Evolutionary conservation across 2,113 vertebrate species (phyloP).

Genomic region (Rattus norvegicus): DNA sequence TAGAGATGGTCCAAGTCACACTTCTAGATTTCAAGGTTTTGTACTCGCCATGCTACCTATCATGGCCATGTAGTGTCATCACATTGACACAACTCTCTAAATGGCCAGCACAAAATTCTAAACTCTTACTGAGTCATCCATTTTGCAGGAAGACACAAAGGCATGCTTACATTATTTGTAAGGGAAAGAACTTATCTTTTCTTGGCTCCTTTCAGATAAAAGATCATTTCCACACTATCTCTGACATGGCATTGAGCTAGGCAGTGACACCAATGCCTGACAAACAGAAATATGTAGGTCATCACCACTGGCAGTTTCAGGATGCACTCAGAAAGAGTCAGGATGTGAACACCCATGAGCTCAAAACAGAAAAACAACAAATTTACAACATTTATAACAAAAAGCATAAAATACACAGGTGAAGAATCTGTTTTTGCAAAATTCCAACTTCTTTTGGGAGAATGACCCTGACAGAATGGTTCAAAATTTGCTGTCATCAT

Average conservation of each 20-base stretch:
- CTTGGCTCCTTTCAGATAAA: background rate
- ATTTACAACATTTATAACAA: background rate
- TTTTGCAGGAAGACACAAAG: background rate
- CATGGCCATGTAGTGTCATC: background rate
- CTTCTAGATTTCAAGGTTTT: background rate
- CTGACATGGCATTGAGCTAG: background rate
- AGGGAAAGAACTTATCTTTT: background rate
- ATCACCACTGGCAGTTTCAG: rapidly evolving
- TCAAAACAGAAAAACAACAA: background rate
- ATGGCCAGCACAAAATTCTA: background rate
- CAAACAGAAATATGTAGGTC: background rate
- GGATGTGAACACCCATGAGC: background rate
- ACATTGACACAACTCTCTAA: background rate
- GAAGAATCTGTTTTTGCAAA: background rate
- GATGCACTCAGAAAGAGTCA: background rate
- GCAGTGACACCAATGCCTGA: background rate
- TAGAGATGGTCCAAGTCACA: background rate
- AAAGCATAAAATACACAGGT: background rate
- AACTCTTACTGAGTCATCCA: background rate
- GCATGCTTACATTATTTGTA: background rate
- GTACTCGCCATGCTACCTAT: background rate
- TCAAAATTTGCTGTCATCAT: background rate
- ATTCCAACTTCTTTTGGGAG: background rate
- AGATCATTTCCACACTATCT: background rate
- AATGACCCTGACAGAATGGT: background rate